A percentile compares a stretch with the other conserved stretches of the same genome.
Conservation (phyloP, 2,113 vertebrate genomes). For the Pyxicephalus adspersus region DNA sequence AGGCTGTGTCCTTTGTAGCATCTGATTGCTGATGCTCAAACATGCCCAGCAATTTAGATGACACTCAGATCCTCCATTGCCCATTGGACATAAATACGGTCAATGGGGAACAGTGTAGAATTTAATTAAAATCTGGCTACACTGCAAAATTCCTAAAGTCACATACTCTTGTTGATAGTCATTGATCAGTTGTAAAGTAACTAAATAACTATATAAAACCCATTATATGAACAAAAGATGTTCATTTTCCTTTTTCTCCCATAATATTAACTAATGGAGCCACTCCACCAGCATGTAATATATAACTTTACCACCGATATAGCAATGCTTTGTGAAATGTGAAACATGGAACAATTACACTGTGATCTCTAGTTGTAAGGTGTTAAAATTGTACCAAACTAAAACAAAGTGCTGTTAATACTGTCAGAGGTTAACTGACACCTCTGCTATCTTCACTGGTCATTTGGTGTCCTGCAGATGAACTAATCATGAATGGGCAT, state of each 20-base stretch:
- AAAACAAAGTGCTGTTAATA: conserved; percentile 40
- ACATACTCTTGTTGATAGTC: no score
- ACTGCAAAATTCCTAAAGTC: no score
- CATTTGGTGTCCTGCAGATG: conserved; percentile 63
- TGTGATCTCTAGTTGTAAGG: conserved; percentile 22
- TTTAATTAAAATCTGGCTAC: no score
- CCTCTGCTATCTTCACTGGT: conserved; percentile 62
- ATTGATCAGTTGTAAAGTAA: no score
- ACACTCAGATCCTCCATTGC: no score
- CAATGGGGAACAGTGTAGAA: no score
- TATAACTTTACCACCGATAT: background rate
- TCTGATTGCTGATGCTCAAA: no score
- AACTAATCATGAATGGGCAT: conserved; percentile 63
- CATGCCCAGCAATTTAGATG: no score
- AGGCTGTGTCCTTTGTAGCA: no score
- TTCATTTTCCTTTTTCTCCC: background rate
- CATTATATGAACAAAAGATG: no score
- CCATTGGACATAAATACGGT: no score
- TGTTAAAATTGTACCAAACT: conserved; percentile 21
- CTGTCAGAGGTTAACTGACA: conserved; percentile 64
- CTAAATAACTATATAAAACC: no score
- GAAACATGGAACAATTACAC: background rate
- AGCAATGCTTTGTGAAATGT: background rate
- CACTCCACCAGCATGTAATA: background rate
- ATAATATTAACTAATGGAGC: background rate